Evolutionary conservation across 2,888 invertebrate genomes (phyloP).

Genomic region (Hyposoter dolosus): DNA sequence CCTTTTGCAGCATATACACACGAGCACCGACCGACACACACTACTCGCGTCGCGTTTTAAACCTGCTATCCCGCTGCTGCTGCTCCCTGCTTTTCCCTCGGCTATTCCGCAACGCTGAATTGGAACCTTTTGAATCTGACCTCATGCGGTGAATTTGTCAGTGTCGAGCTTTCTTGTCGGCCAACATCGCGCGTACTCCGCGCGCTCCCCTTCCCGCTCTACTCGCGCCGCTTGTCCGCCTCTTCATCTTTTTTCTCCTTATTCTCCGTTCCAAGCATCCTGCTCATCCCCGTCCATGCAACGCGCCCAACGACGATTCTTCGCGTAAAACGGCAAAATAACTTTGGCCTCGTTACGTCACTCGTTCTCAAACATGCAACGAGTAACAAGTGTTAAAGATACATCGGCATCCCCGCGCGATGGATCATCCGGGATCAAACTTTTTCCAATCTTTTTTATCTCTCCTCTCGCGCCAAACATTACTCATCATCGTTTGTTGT

Average conservation of each 20-base stretch:
- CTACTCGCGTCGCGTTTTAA: too few species aligned
- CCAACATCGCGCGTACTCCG: constrained; percentile 64
- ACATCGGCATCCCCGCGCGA: neutral
- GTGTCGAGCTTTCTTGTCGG: constrained; percentile 70
- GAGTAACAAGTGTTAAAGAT: constrained; percentile 30
- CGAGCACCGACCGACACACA: too few species aligned
- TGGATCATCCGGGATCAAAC: neutral
- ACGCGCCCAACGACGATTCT: neutral
- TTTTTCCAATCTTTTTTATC: neutral
- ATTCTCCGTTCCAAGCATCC: constrained; percentile 24
- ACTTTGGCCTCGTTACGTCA: constrained; percentile 28
- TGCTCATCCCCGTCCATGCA: too few species aligned
- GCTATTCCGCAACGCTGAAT: constrained; percentile 60
- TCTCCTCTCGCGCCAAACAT: neutral
- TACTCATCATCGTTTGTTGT: neutral
- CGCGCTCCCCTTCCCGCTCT: too few species aligned
- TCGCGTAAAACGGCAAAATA: constrained; percentile 36
- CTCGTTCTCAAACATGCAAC: constrained; percentile 9
- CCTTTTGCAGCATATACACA: neutral
- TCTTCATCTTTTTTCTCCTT: constrained; percentile 29
- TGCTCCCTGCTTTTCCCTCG: neutral
- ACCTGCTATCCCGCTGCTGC: neutral
- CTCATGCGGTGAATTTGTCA: constrained; percentile 70
- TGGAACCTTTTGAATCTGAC: constrained; percentile 70
- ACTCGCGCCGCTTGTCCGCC: too few species aligned